Percentiles rank a stretch among this genome's conserved stretches.
Evolutionary conservation across 2,888 invertebrate species (phyloP).

Genomic region (Prosapia bicincta): DNA sequence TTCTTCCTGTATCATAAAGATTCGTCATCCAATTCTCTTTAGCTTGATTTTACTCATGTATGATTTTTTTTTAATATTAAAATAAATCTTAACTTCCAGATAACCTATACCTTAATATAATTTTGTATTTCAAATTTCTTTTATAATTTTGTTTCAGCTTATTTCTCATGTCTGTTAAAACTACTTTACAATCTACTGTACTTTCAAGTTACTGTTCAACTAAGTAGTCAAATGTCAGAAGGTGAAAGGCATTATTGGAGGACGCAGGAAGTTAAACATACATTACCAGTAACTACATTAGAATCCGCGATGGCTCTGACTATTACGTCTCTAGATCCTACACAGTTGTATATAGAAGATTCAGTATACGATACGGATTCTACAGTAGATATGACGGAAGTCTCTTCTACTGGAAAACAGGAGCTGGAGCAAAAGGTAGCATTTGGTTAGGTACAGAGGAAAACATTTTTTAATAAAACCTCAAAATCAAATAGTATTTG

Average conservation of each 20-base stretch:
- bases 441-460: no score
- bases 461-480: no score
- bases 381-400: neutral
- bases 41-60: no score
- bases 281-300: conserved; percentile 44
- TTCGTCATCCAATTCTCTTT: no score
- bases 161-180: conserved; percentile 83
- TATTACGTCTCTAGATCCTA: conserved; percentile 52
- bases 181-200: conserved; percentile 85
- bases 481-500: no score
- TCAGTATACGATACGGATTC: conserved; percentile 40
- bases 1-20: no score
- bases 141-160: conserved; percentile 57
- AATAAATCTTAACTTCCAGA: no score
- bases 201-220: conserved; percentile 82
- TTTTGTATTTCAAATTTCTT: no score
- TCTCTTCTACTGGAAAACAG: conserved; percentile 32
- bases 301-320: conserved; percentile 48
- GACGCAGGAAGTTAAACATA: neutral
- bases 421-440: conserved; percentile 36
- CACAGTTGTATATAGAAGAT: conserved; percentile 62
- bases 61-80: no score
- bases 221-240: conserved; percentile 60
- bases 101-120: no score
- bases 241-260: neutral